phyloP scores from a whole-genome alignment of 2,797 vertebrate species.

The Acanthornis magna region DNA sequence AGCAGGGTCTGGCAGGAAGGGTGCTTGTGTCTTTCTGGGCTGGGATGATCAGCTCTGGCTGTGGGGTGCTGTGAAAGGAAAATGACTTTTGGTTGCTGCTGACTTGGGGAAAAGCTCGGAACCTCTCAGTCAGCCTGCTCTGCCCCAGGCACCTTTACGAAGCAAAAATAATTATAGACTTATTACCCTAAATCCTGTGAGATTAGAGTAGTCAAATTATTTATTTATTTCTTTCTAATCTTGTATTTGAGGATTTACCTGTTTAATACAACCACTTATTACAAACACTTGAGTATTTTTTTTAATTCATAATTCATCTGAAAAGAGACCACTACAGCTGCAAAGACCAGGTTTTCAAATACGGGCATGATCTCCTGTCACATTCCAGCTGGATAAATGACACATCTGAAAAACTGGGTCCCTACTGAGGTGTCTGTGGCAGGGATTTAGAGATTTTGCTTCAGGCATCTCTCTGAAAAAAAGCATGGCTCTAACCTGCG shows the following conservation, averaged over 20 bases:
- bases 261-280: conserved; percentile 32
- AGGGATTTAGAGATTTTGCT: not conserved
- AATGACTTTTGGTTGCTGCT: not conserved
- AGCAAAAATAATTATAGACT: conserved; percentile 32
- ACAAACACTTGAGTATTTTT: not conserved
- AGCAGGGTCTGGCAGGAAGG: not conserved
- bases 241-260: conserved; percentile 29
- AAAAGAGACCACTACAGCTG: not conserved
- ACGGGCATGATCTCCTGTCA: not conserved
- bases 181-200: conserved; percentile 22
- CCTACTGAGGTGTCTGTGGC: not conserved
- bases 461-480: not conserved
- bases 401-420: not conserved
- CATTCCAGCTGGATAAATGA: not conserved
- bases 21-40: not conserved
- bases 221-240: not conserved
- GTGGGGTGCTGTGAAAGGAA: not conserved
- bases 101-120: not conserved
- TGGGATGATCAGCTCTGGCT: not conserved
- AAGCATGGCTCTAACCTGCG: not conserved
- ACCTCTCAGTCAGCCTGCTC: not conserved
- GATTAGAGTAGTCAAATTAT: not conserved
- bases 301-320: not conserved
- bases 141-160: not conserved
- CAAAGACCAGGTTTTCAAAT: not conserved